Evolutionary conservation across 2,797 vertebrate species (phyloP).

Genomic region (Anas flavirostris): DNA sequence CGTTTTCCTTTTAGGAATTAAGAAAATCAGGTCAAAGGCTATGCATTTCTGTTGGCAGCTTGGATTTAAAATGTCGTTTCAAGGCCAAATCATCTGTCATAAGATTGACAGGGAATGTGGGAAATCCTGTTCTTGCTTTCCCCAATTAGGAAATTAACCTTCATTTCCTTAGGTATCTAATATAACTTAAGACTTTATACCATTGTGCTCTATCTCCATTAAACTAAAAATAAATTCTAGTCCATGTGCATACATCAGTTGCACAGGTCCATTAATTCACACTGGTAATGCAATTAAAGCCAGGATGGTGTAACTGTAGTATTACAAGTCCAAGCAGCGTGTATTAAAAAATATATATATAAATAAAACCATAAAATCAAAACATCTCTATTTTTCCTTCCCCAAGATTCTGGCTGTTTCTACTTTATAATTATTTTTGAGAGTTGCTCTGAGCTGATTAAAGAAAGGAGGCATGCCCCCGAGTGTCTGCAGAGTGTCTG

Average conservation of each 20-base stretch:
- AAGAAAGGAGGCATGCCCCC: background rate
- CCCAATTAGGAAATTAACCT: background rate
- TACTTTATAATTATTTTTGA: background rate
- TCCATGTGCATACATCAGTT: background rate
- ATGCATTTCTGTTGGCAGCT: background rate
- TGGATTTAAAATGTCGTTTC: background rate
- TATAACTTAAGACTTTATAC: background rate
- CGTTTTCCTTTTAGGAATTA: background rate
- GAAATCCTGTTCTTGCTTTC: background rate
- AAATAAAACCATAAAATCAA: background rate
- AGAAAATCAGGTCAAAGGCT: background rate
- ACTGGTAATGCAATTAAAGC: rapidly evolving
- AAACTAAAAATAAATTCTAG: background rate
- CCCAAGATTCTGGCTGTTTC: background rate
- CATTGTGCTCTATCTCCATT: background rate
- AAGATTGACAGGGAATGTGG: background rate
- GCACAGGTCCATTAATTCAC: background rate
- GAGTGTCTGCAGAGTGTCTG: background rate
- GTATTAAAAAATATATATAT: background rate
- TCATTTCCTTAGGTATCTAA: background rate
- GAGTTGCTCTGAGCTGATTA: background rate
- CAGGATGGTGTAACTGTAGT: background rate
- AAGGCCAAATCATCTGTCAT: background rate
- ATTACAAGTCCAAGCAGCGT: background rate
- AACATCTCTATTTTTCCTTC: background rate